A percentile compares a stretch with the other conserved stretches of the same genome.
These are phyloP conservation scores for Spinibarbus caldwelli DNA, from an alignment of 2,797 vertebrate genomes.

Conservation along the genomic window DNA sequence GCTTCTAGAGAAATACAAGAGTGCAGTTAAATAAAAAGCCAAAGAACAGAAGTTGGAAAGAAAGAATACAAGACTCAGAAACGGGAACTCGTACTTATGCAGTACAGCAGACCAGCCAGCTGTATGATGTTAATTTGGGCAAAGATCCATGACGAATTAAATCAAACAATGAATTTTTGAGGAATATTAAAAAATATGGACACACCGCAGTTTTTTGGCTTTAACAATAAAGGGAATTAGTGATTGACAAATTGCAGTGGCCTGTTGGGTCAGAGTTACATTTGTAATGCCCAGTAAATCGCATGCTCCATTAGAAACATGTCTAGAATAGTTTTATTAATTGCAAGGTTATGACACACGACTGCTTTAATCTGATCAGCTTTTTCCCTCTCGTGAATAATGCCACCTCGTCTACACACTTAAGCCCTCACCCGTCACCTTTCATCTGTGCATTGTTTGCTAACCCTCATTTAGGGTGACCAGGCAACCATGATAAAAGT, in stretches of 20 bases:
- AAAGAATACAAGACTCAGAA: not conserved
- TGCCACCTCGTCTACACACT: not conserved
- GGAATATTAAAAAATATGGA: not conserved
- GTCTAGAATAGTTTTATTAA: constrained; percentile 22
- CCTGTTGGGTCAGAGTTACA: constrained; percentile 69
- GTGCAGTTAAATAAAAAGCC: constrained; percentile 1
- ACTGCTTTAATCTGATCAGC: not conserved
- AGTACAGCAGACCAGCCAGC: not conserved
- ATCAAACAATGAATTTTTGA: not conserved
- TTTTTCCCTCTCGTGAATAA: not conserved
- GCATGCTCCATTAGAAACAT: constrained; percentile 76
- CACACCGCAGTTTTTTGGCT: not conserved
- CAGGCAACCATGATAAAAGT: not conserved
- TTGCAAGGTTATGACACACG: constrained; percentile 68
- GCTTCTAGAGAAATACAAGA: not conserved
- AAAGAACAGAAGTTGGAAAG: not conserved
- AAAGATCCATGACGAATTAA: constrained; percentile 7
- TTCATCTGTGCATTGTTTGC: not conserved
- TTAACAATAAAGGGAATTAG: constrained; percentile 15
- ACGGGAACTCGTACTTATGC: no score
- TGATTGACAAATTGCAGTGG: constrained; percentile 68
- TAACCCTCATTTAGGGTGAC: not conserved
- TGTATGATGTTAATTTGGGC: not conserved
- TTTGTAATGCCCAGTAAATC: constrained; percentile 79
- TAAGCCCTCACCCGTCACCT: not conserved